Evolutionary conservation across 1,140 invertebrate genomes (phyloP).

Genomic region (Phymastichus coffea): DNA sequence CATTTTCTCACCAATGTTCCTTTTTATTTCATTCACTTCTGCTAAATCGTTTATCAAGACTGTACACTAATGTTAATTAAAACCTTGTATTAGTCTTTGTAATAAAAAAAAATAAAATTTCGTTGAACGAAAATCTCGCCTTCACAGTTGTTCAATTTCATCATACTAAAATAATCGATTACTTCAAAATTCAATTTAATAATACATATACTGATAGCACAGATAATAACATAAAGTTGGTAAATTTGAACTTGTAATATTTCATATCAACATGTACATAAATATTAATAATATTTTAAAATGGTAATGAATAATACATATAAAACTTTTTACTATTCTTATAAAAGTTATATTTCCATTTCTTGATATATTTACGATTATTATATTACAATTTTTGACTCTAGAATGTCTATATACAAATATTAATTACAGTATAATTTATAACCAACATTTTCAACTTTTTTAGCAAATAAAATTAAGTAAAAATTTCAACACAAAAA

Average conservation of each 20-base stretch:
- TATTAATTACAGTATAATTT: constrained; percentile 15
- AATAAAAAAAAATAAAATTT: constrained; percentile 2
- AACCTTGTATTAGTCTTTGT: not conserved
- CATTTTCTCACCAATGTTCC: not conserved
- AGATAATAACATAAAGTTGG: too few species aligned
- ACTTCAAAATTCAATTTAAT: too few species aligned
- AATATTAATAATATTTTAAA: too few species aligned
- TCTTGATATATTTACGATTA: not conserved
- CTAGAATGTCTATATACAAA: constrained; percentile 10
- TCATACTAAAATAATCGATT: too few species aligned
- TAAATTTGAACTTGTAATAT: too few species aligned
- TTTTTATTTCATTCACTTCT: not conserved
- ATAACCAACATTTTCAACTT: not conserved
- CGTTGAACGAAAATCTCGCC: too few species aligned
- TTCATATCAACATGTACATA: too few species aligned
- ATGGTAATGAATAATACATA: too few species aligned
- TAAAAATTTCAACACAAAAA: not conserved
- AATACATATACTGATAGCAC: too few species aligned
- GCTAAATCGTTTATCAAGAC: not conserved
- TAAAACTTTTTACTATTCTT: too few species aligned
- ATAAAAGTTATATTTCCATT: not conserved
- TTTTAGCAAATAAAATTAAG: constrained; percentile 8
- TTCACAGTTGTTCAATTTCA: too few species aligned
- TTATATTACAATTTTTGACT: constrained; percentile 21
- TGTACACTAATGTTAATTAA: not conserved